Evolutionary conservation across 92 coral and sea anemone genomes (phyloP), one percentile per base, ranked within the genome.

Genomic region (Zoanthus sociatus): DNA sequence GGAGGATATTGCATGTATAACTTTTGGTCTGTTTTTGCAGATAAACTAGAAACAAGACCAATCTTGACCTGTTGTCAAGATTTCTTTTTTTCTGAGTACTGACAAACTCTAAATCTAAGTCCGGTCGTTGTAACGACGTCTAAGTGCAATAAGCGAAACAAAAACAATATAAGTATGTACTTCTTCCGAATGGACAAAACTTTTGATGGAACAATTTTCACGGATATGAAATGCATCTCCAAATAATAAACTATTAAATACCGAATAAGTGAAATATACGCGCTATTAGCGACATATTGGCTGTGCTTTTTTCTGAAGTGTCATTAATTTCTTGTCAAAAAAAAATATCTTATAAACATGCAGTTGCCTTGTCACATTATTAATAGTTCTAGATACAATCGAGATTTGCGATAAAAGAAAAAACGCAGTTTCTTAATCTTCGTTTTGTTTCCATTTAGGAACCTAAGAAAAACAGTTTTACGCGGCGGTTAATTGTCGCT

Each of bases 311-410:
- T 9, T 11, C n/a, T 21, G 30, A 17, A 26, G 44, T 30, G 63
- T 77, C 26, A 77, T 54, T 37, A 37, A 37, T 37, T 18, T 63
- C n/a, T n/a, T 79, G 63, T 64, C 14, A 64, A 44, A 61, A 33
- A 60, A 63, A 37, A 16, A n/a, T 9, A 63, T 16, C 51, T 64
- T 64, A 26, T 15, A 63, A 46, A 26, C 75, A 42, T 32, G 45
- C 85, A 81, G 18, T 64, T 53, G 84, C 58, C 42, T 18, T 79
- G 37, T 79, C 16, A 63, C 73, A 63, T 54, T 17, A 63, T 17
- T 44, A 58, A 37, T 16, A 63, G 73, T 64, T 79, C 21, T 46
- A 33, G n/a, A 7, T 44, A 12, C 17, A 13, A 7, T 14, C 9
- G 13, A 53, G 61, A 30, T 76, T 79, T 69, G n/a, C 58, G 0